phyloP scores from a whole-genome alignment of 2,113 vertebrate species.

The Pan troglodytes region NHGRI_mPanTro3-v2.1_pri NC_072402.2:105929501-105930000 shows the following conservation, averaged over 20 bases:
- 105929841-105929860: too few species aligned
- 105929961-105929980: background rate
- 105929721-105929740: background rate
- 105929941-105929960: background rate
- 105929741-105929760: background rate
- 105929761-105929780: background rate
- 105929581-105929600: background rate
- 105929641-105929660: background rate
- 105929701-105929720: background rate
- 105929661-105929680: background rate
- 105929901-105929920: background rate
- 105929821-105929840: background rate
- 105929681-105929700: background rate
- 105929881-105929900: background rate
- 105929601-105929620: background rate
- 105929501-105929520: background rate
- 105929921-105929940: background rate
- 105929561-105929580: background rate
- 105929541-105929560: background rate
- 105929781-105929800: background rate
- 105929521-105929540: background rate
- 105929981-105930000: background rate
- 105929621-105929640: background rate
- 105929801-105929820: background rate
- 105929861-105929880: background rate